Base-by-base conservation (phyloP, 2,888 invertebrate species). In the Cephus nigrinus region DNA sequence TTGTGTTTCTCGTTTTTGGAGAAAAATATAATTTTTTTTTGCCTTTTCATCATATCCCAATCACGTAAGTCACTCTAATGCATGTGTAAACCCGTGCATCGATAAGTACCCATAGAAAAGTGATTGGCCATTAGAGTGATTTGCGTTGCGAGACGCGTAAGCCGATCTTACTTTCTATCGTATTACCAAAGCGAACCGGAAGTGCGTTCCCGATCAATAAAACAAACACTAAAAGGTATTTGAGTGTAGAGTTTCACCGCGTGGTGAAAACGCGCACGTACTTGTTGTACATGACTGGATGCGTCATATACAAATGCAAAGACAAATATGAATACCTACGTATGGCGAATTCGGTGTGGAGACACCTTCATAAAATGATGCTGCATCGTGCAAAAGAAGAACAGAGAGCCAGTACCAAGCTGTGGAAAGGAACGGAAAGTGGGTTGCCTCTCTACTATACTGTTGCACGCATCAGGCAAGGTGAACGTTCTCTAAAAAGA, bases 401-500 rank as follows among this genome's bases (percentile, higher is more conserved):
- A 15, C 40, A 40, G 40, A 68, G 73, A 72, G 69, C 35, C 74
- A 80, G 76, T 78, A 75, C 78, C 75, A 74, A 73, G 74, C 81
- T 81, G 82, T 84, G 80, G 82, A 84, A 85, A 82, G 81, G 81
- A 76, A 82, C 85, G 82, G 87, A 88, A 90, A 90, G 89, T 90
- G 88, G 90, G 90, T 89, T 90, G 88, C 85, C 80, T 82, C 15
- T 40, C 5, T 40, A 40, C 40, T 40, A 23, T 40, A 40, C 40
- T 40, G 84, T 86, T 87, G 87, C 86, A 86, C 86, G 86, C 36
- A 31, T 23, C 86, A 83, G 82, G 79, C 79, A 82, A 87, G 88
- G 90, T 89, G 87, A 90, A 90, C 80, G 90, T 87, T 88, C 89
- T 87, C 87, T 88, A 82, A 88, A 88, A 88, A 85, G 87, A 89